These are phyloP conservation scores for Castor canadensis DNA, from an alignment of 2,113 vertebrate species.

Conservation along the genomic window DNA sequence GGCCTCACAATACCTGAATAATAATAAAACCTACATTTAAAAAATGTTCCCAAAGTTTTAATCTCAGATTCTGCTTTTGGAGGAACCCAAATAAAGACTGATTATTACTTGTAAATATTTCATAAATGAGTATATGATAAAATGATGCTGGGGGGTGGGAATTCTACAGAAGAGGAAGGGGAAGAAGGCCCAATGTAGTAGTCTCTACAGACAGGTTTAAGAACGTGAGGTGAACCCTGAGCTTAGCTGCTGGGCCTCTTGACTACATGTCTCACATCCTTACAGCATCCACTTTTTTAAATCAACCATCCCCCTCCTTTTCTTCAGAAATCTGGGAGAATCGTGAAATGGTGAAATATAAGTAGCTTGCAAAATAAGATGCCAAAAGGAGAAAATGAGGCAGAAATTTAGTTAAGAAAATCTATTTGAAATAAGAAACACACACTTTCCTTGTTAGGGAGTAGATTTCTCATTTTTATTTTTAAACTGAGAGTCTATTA, in stretches of 20 bases:
- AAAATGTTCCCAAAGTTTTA: not conserved
- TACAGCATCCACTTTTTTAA: not conserved
- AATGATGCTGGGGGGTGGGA: not conserved
- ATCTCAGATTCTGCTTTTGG: not conserved
- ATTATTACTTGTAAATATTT: not conserved
- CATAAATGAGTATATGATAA: not conserved
- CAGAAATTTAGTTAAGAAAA: constrained; percentile 36
- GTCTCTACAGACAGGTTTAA: not conserved
- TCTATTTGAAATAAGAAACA: constrained; percentile 44
- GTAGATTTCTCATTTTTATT: constrained; percentile 40
- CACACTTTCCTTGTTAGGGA: not conserved
- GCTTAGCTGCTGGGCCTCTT: not conserved
- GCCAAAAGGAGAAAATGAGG: constrained; percentile 3
- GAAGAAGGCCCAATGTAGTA: not conserved
- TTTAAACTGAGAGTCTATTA: constrained; percentile 19
- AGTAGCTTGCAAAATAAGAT: not conserved
- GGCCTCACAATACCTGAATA: not conserved
- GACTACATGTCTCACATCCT: not conserved
- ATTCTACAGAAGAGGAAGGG: not conserved
- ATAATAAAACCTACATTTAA: not conserved
- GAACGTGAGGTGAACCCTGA: not conserved
- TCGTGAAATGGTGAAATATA: not conserved
- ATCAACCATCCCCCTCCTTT: not conserved
- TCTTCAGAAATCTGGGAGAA: not conserved
- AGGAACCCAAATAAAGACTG: not conserved